These are phyloP conservation scores for Pelmatolapia mariae DNA, from an alignment of 2,113 vertebrate genomes.

Conservation along the genomic window DNA sequence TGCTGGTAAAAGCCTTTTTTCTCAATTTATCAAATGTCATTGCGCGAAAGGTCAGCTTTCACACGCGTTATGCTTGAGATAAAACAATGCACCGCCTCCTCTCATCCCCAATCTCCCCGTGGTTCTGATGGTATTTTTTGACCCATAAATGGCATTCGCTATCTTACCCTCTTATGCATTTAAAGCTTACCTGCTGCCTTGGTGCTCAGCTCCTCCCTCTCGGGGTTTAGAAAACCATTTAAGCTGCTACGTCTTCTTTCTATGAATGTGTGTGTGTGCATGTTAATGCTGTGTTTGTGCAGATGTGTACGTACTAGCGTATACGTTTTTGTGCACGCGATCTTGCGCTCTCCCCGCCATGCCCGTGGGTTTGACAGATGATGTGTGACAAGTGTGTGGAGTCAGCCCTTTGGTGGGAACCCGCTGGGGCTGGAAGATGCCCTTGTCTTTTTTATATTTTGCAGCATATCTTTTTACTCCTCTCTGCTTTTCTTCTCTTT, in stretches of 20 bases:
- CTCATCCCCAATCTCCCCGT: slow-evolving; percentile 9
- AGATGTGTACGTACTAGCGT: background rate
- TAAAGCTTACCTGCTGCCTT: slow-evolving; percentile 14
- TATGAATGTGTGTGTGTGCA: background rate
- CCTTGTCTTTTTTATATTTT: slow-evolving; percentile 64
- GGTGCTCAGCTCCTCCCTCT: slow-evolving; percentile 38
- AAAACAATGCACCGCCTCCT: slow-evolving; percentile 44
- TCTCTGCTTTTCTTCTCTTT: background rate
- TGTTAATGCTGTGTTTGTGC: background rate
- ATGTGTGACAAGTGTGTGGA: slow-evolving; percentile 66
- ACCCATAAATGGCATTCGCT: slow-evolving; percentile 17
- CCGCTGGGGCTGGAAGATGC: slow-evolving; percentile 53
- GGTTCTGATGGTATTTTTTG: background rate
- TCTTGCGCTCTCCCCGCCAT: background rate
- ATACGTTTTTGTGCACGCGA: background rate
- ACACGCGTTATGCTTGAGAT: slow-evolving; percentile 44
- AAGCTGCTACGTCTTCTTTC: background rate
- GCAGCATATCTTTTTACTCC: slow-evolving; percentile 48
- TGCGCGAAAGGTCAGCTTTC: slow-evolving; percentile 51
- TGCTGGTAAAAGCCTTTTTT: slow-evolving; percentile 1
- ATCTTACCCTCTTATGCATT: slow-evolving; percentile 9
- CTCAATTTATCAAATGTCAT: slow-evolving; percentile 58
- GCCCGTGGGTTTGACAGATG: slow-evolving; percentile 56
- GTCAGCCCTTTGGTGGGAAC: slow-evolving; percentile 65
- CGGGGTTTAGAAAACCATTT: slow-evolving; percentile 3